Base-by-base conservation (phyloP, 2,888 invertebrate species). In the Scaptomyza flava region DNA sequence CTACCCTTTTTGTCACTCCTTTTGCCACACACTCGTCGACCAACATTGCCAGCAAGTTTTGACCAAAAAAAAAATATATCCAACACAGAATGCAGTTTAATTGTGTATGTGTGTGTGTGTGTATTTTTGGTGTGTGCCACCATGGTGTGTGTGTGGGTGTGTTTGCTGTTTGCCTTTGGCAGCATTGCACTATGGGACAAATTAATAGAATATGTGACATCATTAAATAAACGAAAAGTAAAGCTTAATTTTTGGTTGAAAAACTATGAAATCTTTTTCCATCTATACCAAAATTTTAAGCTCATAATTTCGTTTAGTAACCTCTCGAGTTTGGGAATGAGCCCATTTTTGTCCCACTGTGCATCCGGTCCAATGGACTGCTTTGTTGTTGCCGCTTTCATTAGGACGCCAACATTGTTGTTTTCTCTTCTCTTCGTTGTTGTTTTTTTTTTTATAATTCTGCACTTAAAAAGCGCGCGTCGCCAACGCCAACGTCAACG, bases 401-500 rank as follows among this genome's bases (percentile, higher is more conserved):
- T 81, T 62, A 77, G 68, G 77, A 62, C 42, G 56, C 41, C 54
- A 41, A 45, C 67, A 48, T 46, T 57, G 62, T 52, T 36, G 51
- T n/a, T 50, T 51, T 51, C 47, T 14, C 31, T 17, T 3, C 31
- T 20, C 9, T 48, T 41, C 36, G n/a, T 36, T 36, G 3, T 8
- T 51, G 8, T 8, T 42, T 52, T 27, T 20, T 12, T n/a, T 33
- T 43, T 62, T 69, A 6, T 5, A 36, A 69, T 58, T 70, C 38
- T 61, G 47, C 77, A 68, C 68, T 79, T 72, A 68, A 75, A 75
- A 77, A 46, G 53, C 72, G 53, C 72, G 64, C 69, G 64, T 53
- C 41, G 74, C 85, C 85, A 84, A 81, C 41, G 74, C 81, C 85
- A 84, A 81, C 41, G 74, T 79, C 85, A 84, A 81, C 85, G 82